These are phyloP conservation scores for Lamprotornis superbus DNA, from an alignment of 2,113 vertebrate species.

Conservation along the genomic window DNA sequence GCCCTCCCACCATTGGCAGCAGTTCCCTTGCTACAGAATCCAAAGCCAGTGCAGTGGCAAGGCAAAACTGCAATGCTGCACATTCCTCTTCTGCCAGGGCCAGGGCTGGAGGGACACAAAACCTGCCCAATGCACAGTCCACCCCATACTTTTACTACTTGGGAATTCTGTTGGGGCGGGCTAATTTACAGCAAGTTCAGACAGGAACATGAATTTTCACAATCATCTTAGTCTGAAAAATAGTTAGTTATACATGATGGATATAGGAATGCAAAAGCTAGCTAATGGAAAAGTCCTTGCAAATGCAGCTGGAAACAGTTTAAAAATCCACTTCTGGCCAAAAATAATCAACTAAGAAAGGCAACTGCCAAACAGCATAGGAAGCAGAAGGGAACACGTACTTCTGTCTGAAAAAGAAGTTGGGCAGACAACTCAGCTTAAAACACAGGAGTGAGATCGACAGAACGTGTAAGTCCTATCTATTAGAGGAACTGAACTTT, in stretches of 20 bases:
- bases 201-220: not conserved
- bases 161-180: not conserved
- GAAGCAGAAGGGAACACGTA: not conserved
- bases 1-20: accelerated
- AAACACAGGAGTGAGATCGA: not conserved
- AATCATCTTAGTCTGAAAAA: not conserved
- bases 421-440: not conserved
- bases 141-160: not conserved
- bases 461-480: not conserved
- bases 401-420: not conserved
- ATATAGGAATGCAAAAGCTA: not conserved
- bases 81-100: not conserved
- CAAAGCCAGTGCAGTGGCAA: not conserved
- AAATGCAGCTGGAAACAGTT: not conserved
- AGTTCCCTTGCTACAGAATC: not conserved
- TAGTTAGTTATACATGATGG: not conserved
- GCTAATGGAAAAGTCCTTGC: not conserved
- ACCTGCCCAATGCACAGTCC: not conserved
- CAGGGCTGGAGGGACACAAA: not conserved
- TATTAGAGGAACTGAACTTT: not conserved
- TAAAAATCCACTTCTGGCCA: not conserved
- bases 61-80: not conserved
- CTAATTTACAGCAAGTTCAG: not conserved
- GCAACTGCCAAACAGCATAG: not conserved
- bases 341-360: not conserved